Conservation (phyloP, 2,888 invertebrate genomes). For the Lamellibrachia columna region DNA sequence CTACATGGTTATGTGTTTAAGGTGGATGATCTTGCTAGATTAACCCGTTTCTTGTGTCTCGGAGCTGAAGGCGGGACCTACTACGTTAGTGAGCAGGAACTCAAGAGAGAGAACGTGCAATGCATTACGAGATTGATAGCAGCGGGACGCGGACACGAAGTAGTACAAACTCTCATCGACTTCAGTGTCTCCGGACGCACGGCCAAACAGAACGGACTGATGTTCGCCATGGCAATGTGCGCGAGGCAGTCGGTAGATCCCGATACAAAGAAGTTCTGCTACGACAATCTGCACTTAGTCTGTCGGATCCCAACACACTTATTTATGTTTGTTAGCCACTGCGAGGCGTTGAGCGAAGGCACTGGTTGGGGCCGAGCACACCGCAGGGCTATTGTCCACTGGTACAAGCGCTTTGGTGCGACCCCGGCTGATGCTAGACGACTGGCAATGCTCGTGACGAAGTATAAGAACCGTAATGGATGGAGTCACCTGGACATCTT, state of each 20-base stretch:
- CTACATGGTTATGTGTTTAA: slow-evolving; percentile 59
- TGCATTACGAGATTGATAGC: slow-evolving; percentile 58
- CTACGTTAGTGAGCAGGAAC: slow-evolving; percentile 52
- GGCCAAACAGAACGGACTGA: slow-evolving; percentile 66
- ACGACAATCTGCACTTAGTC: slow-evolving; percentile 70
- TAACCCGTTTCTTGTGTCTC: slow-evolving; percentile 64
- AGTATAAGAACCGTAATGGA: slow-evolving; percentile 74
- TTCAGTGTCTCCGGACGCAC: slow-evolving; percentile 62
- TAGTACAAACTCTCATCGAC: slow-evolving; percentile 56
- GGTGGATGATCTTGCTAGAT: slow-evolving; percentile 56
- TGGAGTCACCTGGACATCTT: slow-evolving; percentile 80
- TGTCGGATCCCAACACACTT: slow-evolving; percentile 74
- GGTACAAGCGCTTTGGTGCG: slow-evolving; percentile 69
- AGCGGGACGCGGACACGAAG: slow-evolving; percentile 54
- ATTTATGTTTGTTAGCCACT: slow-evolving; percentile 73
- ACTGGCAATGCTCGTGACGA: slow-evolving; percentile 74
- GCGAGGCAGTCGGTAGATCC: slow-evolving; percentile 64
- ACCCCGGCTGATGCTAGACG: slow-evolving; percentile 71
- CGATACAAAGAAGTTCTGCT: slow-evolving; percentile 69
- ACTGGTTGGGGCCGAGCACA: slow-evolving; percentile 74
- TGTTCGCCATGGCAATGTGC: slow-evolving; percentile 75
- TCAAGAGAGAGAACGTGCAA: slow-evolving; percentile 57
- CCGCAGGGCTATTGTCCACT: slow-evolving; percentile 73
- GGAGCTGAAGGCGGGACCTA: slow-evolving; percentile 61
- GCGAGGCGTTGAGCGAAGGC: slow-evolving; percentile 67